A percentile compares a stretch with the other conserved stretches of the same genome.
These are phyloP conservation scores for Iselma pallidipennis DNA, from an alignment of 2,888 invertebrate species.

Conservation along the genomic window DNA sequence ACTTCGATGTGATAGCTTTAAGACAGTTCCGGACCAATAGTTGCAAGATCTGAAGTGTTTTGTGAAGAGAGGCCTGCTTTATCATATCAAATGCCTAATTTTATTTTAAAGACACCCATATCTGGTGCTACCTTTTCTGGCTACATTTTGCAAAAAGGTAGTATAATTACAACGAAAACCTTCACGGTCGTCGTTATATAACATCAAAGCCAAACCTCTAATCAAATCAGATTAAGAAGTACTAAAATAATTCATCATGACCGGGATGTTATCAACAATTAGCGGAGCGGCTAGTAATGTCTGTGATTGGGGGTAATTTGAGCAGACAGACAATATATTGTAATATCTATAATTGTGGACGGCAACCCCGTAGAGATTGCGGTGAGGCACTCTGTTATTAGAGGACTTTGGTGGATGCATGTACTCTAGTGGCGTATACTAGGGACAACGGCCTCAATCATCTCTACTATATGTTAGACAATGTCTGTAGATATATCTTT, in stretches of 20 bases:
- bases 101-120: too few species aligned
- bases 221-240: conserved; percentile 42
- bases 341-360: conserved; percentile 52
- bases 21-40: too few species aligned
- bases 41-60: too few species aligned
- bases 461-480: background rate
- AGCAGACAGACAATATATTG: conserved; percentile 52
- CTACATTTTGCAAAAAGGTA: background rate
- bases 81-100: too few species aligned
- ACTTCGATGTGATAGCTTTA: too few species aligned
- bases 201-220: conserved; percentile 18
- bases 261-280: conserved; percentile 50
- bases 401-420: conserved; percentile 31
- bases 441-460: conserved; percentile 14
- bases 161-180: background rate
- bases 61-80: too few species aligned
- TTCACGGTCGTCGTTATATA: background rate
- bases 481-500: background rate
- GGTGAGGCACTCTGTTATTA: conserved; percentile 46
- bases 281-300: conserved; percentile 48
- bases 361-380: conserved; percentile 50
- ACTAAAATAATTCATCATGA: conserved; percentile 47
- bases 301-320: conserved; percentile 51
- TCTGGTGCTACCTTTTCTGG: too few species aligned
- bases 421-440: conserved; percentile 15